Conservation (phyloP, 2,888 invertebrate species). For the Coremacera marginata region DNA sequence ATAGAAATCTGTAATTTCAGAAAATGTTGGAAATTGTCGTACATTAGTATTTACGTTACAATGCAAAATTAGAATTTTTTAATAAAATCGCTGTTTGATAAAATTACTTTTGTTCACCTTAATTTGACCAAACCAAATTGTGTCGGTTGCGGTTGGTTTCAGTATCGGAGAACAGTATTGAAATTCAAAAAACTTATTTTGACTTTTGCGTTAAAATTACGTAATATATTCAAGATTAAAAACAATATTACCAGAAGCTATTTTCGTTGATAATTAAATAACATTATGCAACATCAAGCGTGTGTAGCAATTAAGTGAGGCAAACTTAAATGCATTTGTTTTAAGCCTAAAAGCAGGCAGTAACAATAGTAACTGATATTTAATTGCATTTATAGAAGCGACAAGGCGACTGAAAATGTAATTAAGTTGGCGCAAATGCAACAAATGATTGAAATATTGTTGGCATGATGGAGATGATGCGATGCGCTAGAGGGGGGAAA, state of each 20-base stretch:
- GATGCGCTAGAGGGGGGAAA: neutral
- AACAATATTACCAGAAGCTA: neutral
- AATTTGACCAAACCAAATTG: too few species aligned
- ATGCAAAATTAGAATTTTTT: conserved; percentile 30
- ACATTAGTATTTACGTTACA: too few species aligned
- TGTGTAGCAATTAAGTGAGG: neutral
- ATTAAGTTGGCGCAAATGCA: conserved; percentile 16
- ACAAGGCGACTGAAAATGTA: neutral
- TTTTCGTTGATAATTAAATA: neutral
- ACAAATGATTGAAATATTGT: neutral
- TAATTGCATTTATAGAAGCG: conserved; percentile 18
- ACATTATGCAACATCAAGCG: conserved; percentile 19
- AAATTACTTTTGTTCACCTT: too few species aligned
- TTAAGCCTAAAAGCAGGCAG: neutral
- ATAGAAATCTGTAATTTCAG: too few species aligned
- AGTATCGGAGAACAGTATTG: too few species aligned
- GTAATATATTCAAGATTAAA: neutral
- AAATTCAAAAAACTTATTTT: too few species aligned
- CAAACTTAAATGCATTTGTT: neutral
- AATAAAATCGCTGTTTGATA: neutral
- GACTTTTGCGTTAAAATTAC: neutral
- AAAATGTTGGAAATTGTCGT: too few species aligned
- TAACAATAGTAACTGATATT: conserved; percentile 5
- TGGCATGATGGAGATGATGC: neutral
- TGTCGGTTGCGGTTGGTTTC: too few species aligned